These are phyloP conservation scores for Podilymbus podiceps DNA, from an alignment of 2,113 vertebrate genomes.

Conservation along the genomic window DNA sequence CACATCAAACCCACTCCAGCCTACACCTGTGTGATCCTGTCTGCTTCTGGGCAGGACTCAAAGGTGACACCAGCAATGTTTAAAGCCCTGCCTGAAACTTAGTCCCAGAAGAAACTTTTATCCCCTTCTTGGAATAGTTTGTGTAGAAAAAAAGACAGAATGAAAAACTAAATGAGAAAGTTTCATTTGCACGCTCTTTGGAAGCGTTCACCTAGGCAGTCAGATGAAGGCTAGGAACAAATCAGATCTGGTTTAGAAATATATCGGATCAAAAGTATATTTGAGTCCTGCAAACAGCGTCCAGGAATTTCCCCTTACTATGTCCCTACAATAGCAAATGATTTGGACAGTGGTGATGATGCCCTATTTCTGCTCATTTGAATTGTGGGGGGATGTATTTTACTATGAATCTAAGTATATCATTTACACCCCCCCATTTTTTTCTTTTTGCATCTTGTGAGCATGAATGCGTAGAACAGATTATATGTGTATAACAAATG, in stretches of 20 bases:
- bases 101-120: not conserved
- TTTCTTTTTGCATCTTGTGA: not conserved
- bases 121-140: not conserved
- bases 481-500: not conserved
- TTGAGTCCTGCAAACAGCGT: not conserved
- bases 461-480: not conserved
- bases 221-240: not conserved
- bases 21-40: rapidly evolving
- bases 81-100: not conserved
- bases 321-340: not conserved
- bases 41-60: not conserved
- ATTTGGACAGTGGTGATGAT: not conserved
- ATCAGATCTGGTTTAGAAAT: not conserved
- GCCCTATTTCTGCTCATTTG: not conserved
- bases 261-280: not conserved
- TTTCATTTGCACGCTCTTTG: not conserved
- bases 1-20: not conserved
- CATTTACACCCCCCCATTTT: rapidly evolving
- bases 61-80: not conserved
- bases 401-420: not conserved
- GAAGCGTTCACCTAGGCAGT: not conserved
- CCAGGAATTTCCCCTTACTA: not conserved
- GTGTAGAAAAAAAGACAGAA: not conserved
- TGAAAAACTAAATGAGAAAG: not conserved
- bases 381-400: not conserved